phyloP scores from a whole-genome alignment of 2,113 vertebrate genomes.

The Sylvilagus bachmani region DNA sequence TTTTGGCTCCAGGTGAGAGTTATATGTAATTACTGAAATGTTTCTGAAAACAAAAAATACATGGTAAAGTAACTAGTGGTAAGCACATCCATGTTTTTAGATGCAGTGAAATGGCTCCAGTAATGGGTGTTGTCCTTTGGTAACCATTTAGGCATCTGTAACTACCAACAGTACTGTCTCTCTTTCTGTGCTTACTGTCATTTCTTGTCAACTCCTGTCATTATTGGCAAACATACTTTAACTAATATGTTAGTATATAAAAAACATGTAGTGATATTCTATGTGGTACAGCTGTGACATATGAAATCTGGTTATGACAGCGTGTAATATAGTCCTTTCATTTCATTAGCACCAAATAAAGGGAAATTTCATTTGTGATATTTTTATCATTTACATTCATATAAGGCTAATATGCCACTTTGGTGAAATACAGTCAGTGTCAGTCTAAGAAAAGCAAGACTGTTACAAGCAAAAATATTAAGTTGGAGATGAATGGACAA shows the following conservation, averaged over 20 bases:
- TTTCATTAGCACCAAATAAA: slow-evolving; percentile 5
- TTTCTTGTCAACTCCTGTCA: neutral
- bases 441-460: slow-evolving; percentile 41
- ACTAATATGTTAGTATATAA: slow-evolving; percentile 42
- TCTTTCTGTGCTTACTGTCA: neutral
- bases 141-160: neutral
- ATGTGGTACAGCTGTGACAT: neutral
- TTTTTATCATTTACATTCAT: slow-evolving; percentile 44
- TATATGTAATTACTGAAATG: slow-evolving; percentile 19
- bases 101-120: neutral
- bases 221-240: slow-evolving; percentile 30
- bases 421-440: slow-evolving; percentile 8
- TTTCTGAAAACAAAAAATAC: neutral
- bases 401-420: slow-evolving; percentile 51
- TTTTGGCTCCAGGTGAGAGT: neutral
- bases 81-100: neutral
- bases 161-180: neutral
- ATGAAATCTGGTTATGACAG: slow-evolving; percentile 49
- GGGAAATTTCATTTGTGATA: neutral
- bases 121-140: neutral
- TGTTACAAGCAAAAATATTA: slow-evolving; percentile 26
- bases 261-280: slow-evolving; percentile 58
- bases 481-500: neutral
- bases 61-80: neutral
- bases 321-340: slow-evolving; percentile 58